These are phyloP conservation scores for Clarias gariepinus DNA, from an alignment of 2,113 vertebrate species.

Conservation along the genomic window DNA sequence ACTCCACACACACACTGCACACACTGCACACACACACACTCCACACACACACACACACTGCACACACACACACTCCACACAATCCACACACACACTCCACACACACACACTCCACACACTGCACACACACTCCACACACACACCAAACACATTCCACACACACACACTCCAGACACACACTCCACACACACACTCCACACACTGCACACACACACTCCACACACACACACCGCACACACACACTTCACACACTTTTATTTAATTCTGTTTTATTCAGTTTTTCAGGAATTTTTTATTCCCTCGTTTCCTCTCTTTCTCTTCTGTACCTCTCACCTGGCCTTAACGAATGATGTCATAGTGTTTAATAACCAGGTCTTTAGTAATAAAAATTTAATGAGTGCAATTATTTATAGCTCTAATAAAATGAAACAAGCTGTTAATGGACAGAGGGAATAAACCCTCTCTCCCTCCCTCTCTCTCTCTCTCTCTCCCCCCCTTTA, in stretches of 20 bases:
- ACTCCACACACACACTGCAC: too few relatives aligned
- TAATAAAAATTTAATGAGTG: neutral
- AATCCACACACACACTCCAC: too few relatives aligned
- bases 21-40: too few relatives aligned
- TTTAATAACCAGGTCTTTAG: neutral
- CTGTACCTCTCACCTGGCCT: neutral
- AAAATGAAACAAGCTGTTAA: constrained; percentile 2
- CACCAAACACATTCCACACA: too few relatives aligned
- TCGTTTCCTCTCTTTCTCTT: neutral
- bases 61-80: too few relatives aligned
- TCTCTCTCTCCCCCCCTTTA: neutral
- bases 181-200: too few relatives aligned
- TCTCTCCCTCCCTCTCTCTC: neutral
- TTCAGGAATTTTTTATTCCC: neutral
- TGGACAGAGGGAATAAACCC: neutral
- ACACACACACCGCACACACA: too few relatives aligned
- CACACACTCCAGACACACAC: too few relatives aligned
- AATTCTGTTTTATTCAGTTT: neutral
- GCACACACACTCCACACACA: too few relatives aligned
- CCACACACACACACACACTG: too few relatives aligned
- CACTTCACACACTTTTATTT: neutral
- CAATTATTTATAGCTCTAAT: neutral
- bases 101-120: too few relatives aligned
- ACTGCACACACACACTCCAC: too few relatives aligned
- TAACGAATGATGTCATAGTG: neutral